Evolutionary conservation across 2,797 vertebrate species (phyloP), one percentile per base, ranked within the genome.

Genomic region (Lepus oiostolus): DNA sequence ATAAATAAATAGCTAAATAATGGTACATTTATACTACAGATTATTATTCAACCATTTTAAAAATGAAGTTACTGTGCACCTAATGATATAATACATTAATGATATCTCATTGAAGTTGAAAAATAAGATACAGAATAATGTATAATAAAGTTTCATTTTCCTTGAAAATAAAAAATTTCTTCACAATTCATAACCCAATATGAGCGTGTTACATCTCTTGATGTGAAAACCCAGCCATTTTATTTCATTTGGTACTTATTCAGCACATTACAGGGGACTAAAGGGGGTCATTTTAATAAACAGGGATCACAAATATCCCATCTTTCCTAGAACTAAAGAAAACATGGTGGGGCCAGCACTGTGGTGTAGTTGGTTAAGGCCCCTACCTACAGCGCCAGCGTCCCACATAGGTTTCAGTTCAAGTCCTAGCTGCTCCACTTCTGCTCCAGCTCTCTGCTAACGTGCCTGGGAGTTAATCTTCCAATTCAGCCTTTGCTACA

Each of bases 141-240:
- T 30, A 72, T 71, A 35, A 54, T 85, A 77, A 68, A 68, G 68
- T 12, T 76, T 26, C 4, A 84, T 84, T 88, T 85, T 67, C 74
- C 72, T 85, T 60, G 52, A 52, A 83, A 89, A 84, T 32, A 2
- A 70, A 84, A 83, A 7, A 62, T 65, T 77, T 88, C 71, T 84
- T 77, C 70, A 83, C 82, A 63, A 85, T 10, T 7, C 10, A 35
- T 67, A 65, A 50, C 12, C 52, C 58, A 85, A 47, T 10, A 54
- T 72, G 16, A 80, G 21, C 17, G 67, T 32, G 2, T 5, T 50
- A 50, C 24, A 32, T 58, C 19, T 87, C 54, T 95, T 63, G 21
- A 74, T 35, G 16, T 68, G 9, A 85, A 74, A 79, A 24, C 12
- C 42, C 60, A 70, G 32, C n/a, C 67, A 19, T 76, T 76, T 93